Conservation (phyloP, 2,113 vertebrate species). For the Columbina picui region DNA sequence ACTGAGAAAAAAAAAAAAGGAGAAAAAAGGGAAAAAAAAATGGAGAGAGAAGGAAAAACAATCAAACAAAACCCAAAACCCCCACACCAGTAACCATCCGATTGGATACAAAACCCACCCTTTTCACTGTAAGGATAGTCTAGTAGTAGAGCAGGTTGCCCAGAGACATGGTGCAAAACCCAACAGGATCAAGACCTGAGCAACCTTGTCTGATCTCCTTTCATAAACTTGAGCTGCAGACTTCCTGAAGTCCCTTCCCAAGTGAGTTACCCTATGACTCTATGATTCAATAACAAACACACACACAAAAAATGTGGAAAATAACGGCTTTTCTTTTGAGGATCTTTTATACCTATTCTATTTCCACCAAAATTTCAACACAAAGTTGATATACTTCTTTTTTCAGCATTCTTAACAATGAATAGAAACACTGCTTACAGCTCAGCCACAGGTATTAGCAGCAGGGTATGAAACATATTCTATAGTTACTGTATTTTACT, state of each 20-base stretch:
- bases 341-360: background rate
- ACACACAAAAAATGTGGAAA: background rate
- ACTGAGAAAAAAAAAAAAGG: background rate
- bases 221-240: background rate
- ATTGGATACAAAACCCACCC: background rate
- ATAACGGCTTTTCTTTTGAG: background rate
- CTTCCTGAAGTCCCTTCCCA: background rate
- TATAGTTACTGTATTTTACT: background rate
- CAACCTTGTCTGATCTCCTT: background rate
- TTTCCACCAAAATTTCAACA: background rate
- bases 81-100: background rate
- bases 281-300: background rate
- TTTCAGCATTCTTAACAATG: background rate
- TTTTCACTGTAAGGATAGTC: background rate
- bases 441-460: background rate
- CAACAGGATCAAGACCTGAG: background rate
- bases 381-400: background rate
- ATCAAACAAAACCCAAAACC: background rate
- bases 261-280: background rate
- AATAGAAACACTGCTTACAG: background rate
- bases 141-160: background rate
- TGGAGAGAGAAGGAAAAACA: no score
- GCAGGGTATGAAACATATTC: background rate
- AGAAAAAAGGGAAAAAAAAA: background rate
- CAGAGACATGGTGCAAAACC: background rate